Conservation (phyloP, 35 echinoderm and acorn worm genomes). For the Heliocidaris tuberculata region DNA sequence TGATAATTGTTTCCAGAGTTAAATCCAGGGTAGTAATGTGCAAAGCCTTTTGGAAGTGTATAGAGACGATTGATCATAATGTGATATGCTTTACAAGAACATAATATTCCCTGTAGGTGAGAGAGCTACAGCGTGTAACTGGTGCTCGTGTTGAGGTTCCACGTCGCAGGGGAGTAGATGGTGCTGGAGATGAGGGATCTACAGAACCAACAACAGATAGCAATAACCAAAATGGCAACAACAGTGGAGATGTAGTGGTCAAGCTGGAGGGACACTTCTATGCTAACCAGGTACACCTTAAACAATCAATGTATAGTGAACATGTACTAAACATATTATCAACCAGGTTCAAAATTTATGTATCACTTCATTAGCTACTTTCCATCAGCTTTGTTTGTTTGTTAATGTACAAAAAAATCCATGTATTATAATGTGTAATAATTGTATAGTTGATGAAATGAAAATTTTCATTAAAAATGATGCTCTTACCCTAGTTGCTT, state of each 20-base stretch:
- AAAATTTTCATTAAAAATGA: no score
- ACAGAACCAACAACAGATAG: background rate
- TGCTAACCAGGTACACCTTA: slow-evolving; percentile 71
- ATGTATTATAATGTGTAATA: background rate
- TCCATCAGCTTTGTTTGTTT: background rate
- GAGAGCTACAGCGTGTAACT: slow-evolving; percentile 81
- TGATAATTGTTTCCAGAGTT: no score
- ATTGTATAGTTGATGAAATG: no score
- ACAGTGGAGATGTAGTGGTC: slow-evolving; percentile 76
- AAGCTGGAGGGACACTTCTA: slow-evolving; percentile 89
- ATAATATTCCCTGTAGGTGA: slow-evolving; percentile 54
- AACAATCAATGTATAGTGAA: background rate
- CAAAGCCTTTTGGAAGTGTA: no score
- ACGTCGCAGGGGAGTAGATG: slow-evolving; percentile 53
- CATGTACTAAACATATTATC: background rate
- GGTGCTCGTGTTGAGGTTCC: slow-evolving; percentile 87
- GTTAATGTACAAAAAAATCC: background rate
- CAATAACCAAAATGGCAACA: slow-evolving; percentile 24
- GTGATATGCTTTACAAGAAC: no score
- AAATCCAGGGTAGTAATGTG: no score
- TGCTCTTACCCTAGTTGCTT: no score
- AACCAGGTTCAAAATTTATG: background rate
- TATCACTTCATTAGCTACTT: background rate
- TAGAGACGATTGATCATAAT: no score
- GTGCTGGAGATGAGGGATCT: slow-evolving; percentile 45